Evolutionary conservation across 2,113 vertebrate species (phyloP).

Genomic region (Chunga burmeisteri): DNA sequence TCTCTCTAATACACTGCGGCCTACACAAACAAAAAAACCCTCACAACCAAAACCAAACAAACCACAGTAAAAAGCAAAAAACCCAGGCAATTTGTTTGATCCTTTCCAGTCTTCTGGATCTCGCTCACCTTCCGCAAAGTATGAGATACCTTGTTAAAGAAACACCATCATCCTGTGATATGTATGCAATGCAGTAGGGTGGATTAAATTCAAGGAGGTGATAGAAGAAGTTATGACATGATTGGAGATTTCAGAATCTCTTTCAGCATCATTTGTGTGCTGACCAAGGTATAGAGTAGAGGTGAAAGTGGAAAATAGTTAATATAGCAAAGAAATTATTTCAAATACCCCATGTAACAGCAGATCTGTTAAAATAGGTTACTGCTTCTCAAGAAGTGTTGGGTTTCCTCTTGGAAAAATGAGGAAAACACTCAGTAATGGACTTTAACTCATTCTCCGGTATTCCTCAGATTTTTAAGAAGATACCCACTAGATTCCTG

Average conservation of each 20-base stretch:
- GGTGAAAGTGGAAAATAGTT: not conserved
- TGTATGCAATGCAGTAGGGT: not conserved
- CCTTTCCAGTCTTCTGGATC: not conserved
- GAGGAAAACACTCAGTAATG: not conserved
- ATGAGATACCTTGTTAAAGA: not conserved
- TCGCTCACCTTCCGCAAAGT: not conserved
- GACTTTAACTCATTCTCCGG: not conserved
- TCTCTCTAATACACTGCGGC: not conserved
- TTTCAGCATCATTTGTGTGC: not conserved
- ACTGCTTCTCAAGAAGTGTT: not conserved
- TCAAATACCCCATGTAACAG: not conserved
- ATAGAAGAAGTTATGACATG: not conserved
- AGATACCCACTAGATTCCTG: not conserved
- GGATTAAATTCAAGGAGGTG: not conserved
- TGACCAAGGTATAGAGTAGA: not conserved
- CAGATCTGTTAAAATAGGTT: not conserved
- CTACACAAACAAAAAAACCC: not conserved
- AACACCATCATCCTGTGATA: not conserved
- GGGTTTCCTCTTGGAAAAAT: not conserved
- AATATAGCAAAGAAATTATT: not conserved
- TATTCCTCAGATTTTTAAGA: not conserved
- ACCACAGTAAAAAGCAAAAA: not conserved
- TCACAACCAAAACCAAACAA: not conserved
- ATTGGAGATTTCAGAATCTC: not conserved
- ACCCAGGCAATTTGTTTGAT: not conserved